Evolutionary conservation across 2,113 vertebrate genomes (phyloP).

Genomic region (Elanoides forficatus): DNA sequence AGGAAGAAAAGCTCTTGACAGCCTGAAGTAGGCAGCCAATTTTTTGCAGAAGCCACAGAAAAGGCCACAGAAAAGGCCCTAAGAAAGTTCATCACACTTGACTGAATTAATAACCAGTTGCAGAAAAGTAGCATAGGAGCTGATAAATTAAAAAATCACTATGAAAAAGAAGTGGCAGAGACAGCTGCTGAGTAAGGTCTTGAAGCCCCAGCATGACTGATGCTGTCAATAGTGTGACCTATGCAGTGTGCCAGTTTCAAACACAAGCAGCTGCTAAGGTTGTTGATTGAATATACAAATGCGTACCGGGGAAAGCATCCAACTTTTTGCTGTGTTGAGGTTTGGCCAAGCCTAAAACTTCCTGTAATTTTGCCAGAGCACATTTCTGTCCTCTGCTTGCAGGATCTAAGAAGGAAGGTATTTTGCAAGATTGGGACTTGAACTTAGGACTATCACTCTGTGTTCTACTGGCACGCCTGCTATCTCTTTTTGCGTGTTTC

Average conservation of each 20-base stretch:
- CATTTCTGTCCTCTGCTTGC: background rate
- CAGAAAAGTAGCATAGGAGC: background rate
- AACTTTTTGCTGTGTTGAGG: background rate
- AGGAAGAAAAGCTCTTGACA: background rate
- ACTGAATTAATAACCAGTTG: background rate
- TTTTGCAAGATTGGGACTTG: background rate
- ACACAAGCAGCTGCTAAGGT: conserved; percentile 17
- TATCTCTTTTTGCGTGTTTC: background rate
- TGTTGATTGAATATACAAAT: conserved; percentile 41
- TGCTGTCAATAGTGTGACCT: background rate
- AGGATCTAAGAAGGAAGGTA: background rate
- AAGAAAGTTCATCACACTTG: background rate
- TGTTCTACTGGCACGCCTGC: background rate
- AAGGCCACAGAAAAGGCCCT: background rate
- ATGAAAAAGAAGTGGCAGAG: conserved; percentile 1
- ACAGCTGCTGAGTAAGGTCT: conserved; percentile 3
- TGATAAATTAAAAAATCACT: background rate
- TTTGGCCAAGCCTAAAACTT: background rate
- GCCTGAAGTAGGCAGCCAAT: background rate
- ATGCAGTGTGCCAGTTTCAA: background rate
- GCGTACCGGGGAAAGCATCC: background rate
- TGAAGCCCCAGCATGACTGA: background rate
- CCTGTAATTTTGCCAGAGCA: background rate
- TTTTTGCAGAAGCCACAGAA: background rate
- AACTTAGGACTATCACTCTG: background rate